Conservation (phyloP, 30 jellyfish, hydroid and myxozoan genomes). For the Catostylus mosaicus region DNA sequence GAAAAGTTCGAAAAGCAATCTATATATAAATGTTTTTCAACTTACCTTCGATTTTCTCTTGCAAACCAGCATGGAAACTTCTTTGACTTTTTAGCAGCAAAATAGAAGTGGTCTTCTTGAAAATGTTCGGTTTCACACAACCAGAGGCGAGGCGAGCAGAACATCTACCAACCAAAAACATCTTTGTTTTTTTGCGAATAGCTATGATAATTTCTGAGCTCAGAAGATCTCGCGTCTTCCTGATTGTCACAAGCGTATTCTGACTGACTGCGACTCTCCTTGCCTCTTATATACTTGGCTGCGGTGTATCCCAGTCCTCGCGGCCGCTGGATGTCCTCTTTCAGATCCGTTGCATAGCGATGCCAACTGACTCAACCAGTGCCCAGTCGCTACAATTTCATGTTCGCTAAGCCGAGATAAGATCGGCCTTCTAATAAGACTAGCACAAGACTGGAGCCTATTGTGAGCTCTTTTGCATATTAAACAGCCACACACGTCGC, state of each 20-base stretch:
- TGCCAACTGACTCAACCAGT: constrained; percentile 2
- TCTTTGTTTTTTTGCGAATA: neutral
- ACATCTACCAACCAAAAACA: neutral
- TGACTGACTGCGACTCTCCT: neutral
- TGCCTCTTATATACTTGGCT: neutral
- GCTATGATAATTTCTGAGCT: neutral
- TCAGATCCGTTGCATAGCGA: neutral
- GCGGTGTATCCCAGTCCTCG: constrained; percentile 4
- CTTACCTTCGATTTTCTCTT: constrained; percentile 1
- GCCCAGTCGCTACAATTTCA: constrained; percentile 27
- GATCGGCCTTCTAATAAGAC: constrained; percentile 66
- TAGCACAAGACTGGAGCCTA: constrained; percentile 59
- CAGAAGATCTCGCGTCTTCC: neutral
- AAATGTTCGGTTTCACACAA: neutral
- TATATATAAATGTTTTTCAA: no score
- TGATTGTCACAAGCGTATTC: neutral
- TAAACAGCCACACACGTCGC: constrained; percentile 61
- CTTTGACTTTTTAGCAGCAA: neutral
- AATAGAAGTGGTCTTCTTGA: neutral
- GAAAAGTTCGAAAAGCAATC: no score
- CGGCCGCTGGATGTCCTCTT: neutral
- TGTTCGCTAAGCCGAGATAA: constrained; percentile 59
- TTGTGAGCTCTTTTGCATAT: constrained; percentile 40
- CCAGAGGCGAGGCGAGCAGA: neutral
- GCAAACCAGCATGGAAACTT: neutral